A percentile compares a stretch with the other conserved stretches of the same genome.
phyloP scores from a whole-genome alignment of 2,113 vertebrate genomes.

The Protobothrops mucrosquamatus region DNA sequence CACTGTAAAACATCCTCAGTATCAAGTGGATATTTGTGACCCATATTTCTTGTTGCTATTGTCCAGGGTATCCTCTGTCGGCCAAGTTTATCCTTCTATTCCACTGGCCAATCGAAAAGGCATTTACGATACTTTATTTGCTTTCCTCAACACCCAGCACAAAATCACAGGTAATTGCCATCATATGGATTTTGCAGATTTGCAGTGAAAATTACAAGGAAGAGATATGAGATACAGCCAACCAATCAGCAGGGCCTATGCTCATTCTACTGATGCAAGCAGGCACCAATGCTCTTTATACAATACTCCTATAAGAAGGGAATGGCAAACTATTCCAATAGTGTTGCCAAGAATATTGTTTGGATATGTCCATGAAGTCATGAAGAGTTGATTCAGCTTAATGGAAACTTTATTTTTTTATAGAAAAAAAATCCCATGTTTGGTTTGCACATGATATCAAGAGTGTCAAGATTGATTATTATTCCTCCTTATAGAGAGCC shows the following conservation, averaged over 20 bases:
- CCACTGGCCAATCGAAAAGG: background rate
- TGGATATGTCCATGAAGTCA: background rate
- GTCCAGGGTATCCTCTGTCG: slow-evolving; percentile 31
- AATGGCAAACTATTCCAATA: background rate
- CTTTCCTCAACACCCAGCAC: slow-evolving; percentile 38
- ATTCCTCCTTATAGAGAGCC: background rate
- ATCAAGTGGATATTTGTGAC: background rate
- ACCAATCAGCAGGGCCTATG: background rate
- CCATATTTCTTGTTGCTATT: background rate
- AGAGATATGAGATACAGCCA: background rate
- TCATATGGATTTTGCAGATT: background rate
- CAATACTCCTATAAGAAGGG: background rate
- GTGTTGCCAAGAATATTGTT: background rate
- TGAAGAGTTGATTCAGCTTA: background rate
- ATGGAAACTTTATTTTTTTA: background rate
- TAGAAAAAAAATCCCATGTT: background rate
- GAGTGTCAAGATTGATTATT: background rate
- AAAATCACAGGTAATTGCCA: slow-evolving; percentile 29
- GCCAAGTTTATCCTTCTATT: slow-evolving; percentile 8
- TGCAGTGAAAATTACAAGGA: background rate
- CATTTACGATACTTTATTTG: background rate
- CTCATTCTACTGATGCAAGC: background rate
- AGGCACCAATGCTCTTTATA: background rate
- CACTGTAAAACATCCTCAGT: background rate
- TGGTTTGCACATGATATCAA: background rate